A percentile compares a stretch with the other conserved stretches of the same genome.
Evolutionary conservation across 2,888 invertebrate species (phyloP).

Genomic region (Luffia ferchaultella): DNA sequence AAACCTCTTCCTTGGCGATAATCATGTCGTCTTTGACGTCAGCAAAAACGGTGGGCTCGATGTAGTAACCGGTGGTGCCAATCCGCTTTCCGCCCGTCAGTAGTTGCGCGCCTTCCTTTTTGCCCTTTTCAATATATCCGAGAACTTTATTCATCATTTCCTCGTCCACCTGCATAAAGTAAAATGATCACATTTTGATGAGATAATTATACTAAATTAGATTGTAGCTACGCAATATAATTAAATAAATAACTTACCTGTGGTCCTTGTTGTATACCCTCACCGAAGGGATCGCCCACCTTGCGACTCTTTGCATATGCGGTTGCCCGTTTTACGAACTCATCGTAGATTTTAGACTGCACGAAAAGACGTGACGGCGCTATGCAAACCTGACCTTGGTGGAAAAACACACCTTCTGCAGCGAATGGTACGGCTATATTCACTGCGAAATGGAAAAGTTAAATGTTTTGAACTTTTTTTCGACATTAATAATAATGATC

Average conservation of each 20-base stretch:
- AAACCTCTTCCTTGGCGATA: conserved; percentile 79
- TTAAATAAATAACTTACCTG: conserved; percentile 61
- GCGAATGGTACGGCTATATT: conserved; percentile 26
- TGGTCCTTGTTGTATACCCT: conserved; percentile 73
- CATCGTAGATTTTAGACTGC: conserved; percentile 73
- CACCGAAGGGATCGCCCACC: conserved; percentile 79
- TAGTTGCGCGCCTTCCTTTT: conserved; percentile 81
- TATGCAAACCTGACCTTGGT: conserved; percentile 36
- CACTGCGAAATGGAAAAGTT: not conserved
- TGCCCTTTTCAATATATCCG: conserved; percentile 77
- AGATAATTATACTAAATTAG: too few species aligned
- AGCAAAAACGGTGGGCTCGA: conserved; percentile 80
- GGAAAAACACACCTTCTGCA: conserved; percentile 26
- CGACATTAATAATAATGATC: too few species aligned
- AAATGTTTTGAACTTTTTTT: too few species aligned
- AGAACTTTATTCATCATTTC: conserved; percentile 79
- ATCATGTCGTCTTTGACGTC: conserved; percentile 78
- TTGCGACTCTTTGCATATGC: conserved; percentile 70
- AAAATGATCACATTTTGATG: conserved; percentile 9
- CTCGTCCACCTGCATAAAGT: conserved; percentile 65
- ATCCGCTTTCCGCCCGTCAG: conserved; percentile 73
- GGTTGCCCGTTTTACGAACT: conserved; percentile 77
- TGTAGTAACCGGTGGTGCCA: conserved; percentile 75
- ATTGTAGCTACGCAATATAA: too few species aligned
- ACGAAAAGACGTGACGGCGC: conserved; percentile 40